Evolutionary conservation across 2,888 invertebrate genomes (phyloP), one percentile per base, ranked within the genome.

Genomic region (Lottia scabra): DNA sequence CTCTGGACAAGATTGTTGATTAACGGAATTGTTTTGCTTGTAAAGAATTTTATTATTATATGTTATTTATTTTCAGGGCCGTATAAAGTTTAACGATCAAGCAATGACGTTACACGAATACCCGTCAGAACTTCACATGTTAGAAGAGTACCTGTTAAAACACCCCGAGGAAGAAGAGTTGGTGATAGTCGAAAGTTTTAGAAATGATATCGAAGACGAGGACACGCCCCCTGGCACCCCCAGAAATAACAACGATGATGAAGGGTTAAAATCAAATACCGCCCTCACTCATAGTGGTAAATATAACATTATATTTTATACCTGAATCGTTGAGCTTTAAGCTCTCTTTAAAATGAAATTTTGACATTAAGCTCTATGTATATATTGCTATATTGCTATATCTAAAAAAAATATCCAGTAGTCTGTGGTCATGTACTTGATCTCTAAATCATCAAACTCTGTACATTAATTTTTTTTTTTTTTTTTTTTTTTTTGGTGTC

Each of bases 31-130:
- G 27, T 64, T 16, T 64, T 30, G 26, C 23, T 64, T 23, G 23
- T 64, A 38, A 23, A 2, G 12, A 8, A 19, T 64, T 27, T 2
- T 30, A 30, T 4, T 30, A 30, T 30, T 30, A 62, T 62, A 10
- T 62, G 13, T 15, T 43, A 65, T 15, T 10, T 65, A 38, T 38
- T 65, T 91, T 64, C 93, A 97, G 96, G 91, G 95, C 88, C 95
- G 93, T 90, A 95, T 97, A 86, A 94, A 95, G 86, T 97, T 97
- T 91, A 94, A 96, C 90, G 97, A 97, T 89, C 93, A 93, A 71
- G 93, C 95, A 71, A 96, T 96, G 81, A 93, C 94, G 81, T 95
- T 95, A 70, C 96, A 95, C 91, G 97, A 97, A 91, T 98, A 98
- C 91, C 97, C 97, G 70, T 96, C 96, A 73, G 97, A 97, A 91